Base-by-base conservation (phyloP, 2,113 vertebrate genomes). In the Mungos mungo region DNA sequence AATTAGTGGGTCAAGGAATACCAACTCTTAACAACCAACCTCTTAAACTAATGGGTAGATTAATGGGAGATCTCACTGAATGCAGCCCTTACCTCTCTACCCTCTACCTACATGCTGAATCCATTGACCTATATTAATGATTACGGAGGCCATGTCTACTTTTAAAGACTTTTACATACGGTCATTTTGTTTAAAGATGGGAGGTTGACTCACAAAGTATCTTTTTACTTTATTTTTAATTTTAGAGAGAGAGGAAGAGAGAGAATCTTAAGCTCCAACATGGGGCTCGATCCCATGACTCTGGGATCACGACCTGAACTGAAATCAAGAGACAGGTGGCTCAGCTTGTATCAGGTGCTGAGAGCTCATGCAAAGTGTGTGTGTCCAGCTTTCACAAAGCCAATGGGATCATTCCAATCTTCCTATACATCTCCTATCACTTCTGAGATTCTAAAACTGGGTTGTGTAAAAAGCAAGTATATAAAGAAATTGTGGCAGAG, bases 121-220 rank as follows among this genome's bases (percentile, higher is more conserved):
- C 66, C 35, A 81, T 2, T 85, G 7, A 93, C 31, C 38, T 89
- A 41, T 68, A 81, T 71, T 93, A 80, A 76, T 33, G 38, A 7
- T 54, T 74, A 82, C 2, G 63, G 90, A 85, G 25, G 54, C 21
- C 66, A 88, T 16, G 4, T 21, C 35, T 68, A 80, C 88, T 88
- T 91, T 93, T 80, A 79, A 90, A 77, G 33, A 60, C 19, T 88
- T 97, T 84, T n/a, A 57, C 13, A 85, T 63, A 27, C 38, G 7
- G 1, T 81, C 7, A 85, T 85, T 93, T 96, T 96, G n/a, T 88
- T 69, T 97, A 31, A 87, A 89, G 41, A 89, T 11, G 91, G 83
- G 69, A 95, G 47, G 5, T 33, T 86, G 60, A 82, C 35, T 95
- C 33, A 90, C n/a, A 65, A 86, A 79, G 5, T 82, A 86, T 47